Evolutionary conservation across 2,113 vertebrate genomes (phyloP).

Genomic region (Axis porcinus): DNA sequence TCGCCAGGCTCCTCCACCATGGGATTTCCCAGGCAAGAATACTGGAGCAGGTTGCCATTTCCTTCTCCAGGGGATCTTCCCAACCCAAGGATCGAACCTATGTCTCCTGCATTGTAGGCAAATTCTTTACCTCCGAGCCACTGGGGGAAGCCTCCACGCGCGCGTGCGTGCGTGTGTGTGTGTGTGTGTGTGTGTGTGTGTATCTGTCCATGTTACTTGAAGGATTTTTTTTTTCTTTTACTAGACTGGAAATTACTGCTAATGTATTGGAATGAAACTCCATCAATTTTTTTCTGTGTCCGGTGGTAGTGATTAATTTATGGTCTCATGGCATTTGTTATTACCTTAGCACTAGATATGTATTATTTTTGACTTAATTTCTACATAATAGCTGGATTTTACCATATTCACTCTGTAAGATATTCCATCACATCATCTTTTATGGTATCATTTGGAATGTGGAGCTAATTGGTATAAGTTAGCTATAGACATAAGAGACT

Average conservation of each 20-base stretch:
- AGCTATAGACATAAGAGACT: not conserved
- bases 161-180: not conserved
- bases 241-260: not conserved
- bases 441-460: not conserved
- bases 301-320: not conserved
- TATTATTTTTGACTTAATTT: not conserved
- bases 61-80: not conserved
- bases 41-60: not conserved
- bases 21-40: not conserved
- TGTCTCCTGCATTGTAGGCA: not conserved
- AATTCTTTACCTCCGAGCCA: not conserved
- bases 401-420: not conserved
- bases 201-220: not conserved
- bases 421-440: not conserved
- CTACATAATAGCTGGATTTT: not conserved
- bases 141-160: not conserved
- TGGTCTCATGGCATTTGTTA: not conserved
- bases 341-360: not conserved
- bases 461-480: not conserved
- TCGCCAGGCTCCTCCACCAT: not conserved
- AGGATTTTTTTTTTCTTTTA: not conserved
- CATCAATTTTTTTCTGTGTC: not conserved
- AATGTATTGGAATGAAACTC: not conserved
- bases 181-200: not conserved
- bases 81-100: not conserved